These are phyloP conservation scores for Colistium nudipinnis DNA, from an alignment of 2,113 vertebrate species.

Conservation along the genomic window DNA sequence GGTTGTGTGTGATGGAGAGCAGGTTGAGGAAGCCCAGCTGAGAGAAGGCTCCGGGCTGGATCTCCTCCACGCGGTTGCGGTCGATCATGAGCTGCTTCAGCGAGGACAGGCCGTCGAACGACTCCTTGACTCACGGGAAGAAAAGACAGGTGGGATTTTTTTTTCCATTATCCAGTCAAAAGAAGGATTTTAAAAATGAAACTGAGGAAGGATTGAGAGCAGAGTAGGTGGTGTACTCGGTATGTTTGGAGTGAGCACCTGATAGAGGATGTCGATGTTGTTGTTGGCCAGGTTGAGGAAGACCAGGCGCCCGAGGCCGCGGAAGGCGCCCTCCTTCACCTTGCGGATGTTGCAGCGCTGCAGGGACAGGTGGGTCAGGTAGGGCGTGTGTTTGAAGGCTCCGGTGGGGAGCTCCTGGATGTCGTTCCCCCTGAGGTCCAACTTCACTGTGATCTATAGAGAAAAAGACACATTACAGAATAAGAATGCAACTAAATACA, in stretches of 20 bases:
- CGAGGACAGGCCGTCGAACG: slow-evolving; percentile 89
- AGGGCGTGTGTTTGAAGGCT: slow-evolving; percentile 84
- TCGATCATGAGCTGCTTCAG: slow-evolving; percentile 88
- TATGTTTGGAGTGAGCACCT: slow-evolving; percentile 70
- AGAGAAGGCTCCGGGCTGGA: slow-evolving; percentile 89
- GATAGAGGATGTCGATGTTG: slow-evolving; percentile 86
- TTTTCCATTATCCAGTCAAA: not conserved
- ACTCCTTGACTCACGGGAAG: slow-evolving; percentile 79
- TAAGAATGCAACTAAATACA: not conserved
- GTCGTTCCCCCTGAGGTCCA: slow-evolving; percentile 87
- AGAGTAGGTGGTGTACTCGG: not conserved
- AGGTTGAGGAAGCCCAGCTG: slow-evolving; percentile 88
- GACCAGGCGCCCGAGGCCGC: slow-evolving; percentile 88
- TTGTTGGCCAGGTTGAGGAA: slow-evolving; percentile 92
- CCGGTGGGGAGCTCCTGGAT: slow-evolving; percentile 79
- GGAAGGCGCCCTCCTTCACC: slow-evolving; percentile 92
- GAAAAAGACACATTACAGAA: not conserved
- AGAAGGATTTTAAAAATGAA: too few species aligned
- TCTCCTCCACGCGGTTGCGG: slow-evolving; percentile 89
- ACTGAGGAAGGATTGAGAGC: too few species aligned
- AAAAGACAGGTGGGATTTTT: not conserved
- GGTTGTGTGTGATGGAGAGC: slow-evolving; percentile 88
- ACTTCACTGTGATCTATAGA: slow-evolving; percentile 86
- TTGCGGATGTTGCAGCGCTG: slow-evolving; percentile 85
- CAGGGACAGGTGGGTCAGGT: slow-evolving; percentile 90